Evolutionary conservation across 2,888 invertebrate genomes (phyloP).

Genomic region (Dorcus parallelipipedus): DNA sequence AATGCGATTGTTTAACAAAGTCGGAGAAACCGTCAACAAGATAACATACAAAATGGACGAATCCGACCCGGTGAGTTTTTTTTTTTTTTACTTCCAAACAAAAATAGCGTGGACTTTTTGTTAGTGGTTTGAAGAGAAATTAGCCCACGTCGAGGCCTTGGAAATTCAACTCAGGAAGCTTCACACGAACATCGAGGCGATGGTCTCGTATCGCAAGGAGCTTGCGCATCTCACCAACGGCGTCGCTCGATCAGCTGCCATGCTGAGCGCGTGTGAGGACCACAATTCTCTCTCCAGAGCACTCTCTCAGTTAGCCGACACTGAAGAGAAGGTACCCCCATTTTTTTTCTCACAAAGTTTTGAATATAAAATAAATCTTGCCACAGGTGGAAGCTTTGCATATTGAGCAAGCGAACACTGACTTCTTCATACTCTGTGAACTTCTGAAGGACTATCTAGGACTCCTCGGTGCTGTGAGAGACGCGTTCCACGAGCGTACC

Average conservation of each 20-base stretch:
- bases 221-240: conserved; percentile 73
- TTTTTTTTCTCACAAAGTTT: not conserved
- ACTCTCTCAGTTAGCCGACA: conserved; percentile 85
- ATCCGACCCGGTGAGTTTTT: conserved; percentile 81
- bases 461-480: conserved; percentile 87
- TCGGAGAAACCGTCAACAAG: conserved; percentile 96
- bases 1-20: conserved; percentile 89
- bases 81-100: not conserved
- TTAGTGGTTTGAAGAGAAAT: conserved; percentile 98
- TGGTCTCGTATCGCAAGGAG: conserved; percentile 84
- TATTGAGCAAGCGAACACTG: conserved; percentile 90
- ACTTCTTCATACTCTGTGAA: conserved; percentile 92
- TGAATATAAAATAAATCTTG: too few species aligned
- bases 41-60: conserved; percentile 99
- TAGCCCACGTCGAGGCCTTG: conserved; percentile 84
- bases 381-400: conserved; percentile 78
- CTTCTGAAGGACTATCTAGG: conserved; percentile 92
- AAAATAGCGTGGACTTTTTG: not conserved
- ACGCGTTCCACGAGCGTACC: conserved; percentile 69
- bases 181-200: conserved; percentile 80
- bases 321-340: conserved; percentile 67
- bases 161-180: conserved; percentile 86
- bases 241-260: conserved; percentile 83
- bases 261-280: conserved; percentile 90
- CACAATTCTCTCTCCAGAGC: conserved; percentile 88